A percentile compares a stretch with the other conserved stretches of the same genome.
These are phyloP conservation scores for Plutomurus gul DNA, from an alignment of 1,140 invertebrate species.

Conservation along the genomic window DNA sequence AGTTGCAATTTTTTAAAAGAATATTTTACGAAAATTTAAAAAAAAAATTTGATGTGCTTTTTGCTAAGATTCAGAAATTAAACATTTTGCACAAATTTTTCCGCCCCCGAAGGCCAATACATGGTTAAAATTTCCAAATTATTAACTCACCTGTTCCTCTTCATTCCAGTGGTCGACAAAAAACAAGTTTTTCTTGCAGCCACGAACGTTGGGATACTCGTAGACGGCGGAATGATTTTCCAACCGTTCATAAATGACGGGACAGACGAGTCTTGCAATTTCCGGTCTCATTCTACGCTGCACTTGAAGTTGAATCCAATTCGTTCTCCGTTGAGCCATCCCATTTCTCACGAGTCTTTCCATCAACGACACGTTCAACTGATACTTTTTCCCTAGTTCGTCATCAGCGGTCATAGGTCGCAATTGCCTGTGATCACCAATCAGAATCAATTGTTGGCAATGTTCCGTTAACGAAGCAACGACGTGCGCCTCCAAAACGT, in stretches of 20 bases:
- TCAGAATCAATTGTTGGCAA: conserved; percentile 75
- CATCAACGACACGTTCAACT: too few species aligned
- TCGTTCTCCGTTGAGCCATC: too few species aligned
- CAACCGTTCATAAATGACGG: too few species aligned
- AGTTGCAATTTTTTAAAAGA: background rate
- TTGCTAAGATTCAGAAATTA: too few species aligned
- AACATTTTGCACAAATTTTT: too few species aligned
- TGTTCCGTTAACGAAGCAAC: conserved; percentile 68
- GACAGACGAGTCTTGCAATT: too few species aligned
- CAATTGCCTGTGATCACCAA: conserved; percentile 76
- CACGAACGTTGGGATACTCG: conserved; percentile 40
- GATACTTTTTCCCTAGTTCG: conserved; percentile 63
- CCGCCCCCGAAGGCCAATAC: too few species aligned
- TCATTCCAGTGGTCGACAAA: conserved; percentile 48
- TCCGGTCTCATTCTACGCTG: too few species aligned
- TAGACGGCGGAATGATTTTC: conserved; percentile 49
- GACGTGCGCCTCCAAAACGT: conserved; percentile 78
- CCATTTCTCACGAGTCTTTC: too few species aligned
- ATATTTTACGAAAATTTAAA: background rate
- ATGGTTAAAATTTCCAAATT: background rate
- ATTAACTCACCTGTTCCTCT: conserved; percentile 33
- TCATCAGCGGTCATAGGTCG: conserved; percentile 68
- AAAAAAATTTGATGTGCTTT: too few species aligned
- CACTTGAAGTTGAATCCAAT: too few species aligned
- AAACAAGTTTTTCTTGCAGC: conserved; percentile 49